These are phyloP conservation scores for Colostygia pectinataria DNA, from an alignment of 2,888 invertebrate species.

Conservation along the genomic window DNA sequence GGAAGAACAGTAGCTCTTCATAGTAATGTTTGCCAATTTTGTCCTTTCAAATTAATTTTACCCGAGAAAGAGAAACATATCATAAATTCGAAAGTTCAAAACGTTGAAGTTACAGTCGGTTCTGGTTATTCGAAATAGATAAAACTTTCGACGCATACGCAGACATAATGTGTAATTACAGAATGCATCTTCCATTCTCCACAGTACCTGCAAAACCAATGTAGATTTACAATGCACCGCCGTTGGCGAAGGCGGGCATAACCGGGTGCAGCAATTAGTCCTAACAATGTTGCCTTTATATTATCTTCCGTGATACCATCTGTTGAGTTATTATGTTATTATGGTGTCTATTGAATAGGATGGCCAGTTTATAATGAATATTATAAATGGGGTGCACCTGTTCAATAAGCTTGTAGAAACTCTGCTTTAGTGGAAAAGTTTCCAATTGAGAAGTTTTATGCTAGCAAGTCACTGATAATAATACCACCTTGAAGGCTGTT, in stretches of 20 bases:
- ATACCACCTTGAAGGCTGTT: too few species aligned
- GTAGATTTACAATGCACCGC: constrained; percentile 54
- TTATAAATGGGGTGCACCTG: constrained; percentile 19
- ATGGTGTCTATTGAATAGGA: constrained; percentile 26
- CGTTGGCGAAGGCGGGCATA: constrained; percentile 52
- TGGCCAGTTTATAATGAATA: constrained; percentile 18
- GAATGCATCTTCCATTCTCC: constrained; percentile 5
- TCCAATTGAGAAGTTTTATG: too few species aligned
- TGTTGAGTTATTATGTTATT: constrained; percentile 43
- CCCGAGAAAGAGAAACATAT: too few species aligned
- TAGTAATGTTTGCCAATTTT: too few species aligned
- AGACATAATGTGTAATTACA: not conserved
- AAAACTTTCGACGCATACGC: too few species aligned
- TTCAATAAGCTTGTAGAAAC: not conserved
- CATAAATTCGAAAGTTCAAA: too few species aligned
- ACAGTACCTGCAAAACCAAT: constrained; percentile 33
- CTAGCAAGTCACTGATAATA: too few species aligned
- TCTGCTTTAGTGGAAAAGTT: too few species aligned
- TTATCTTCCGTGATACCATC: constrained; percentile 56
- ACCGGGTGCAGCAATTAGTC: constrained; percentile 67
- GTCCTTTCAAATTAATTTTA: too few species aligned
- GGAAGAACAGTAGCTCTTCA: too few species aligned
- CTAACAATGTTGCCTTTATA: constrained; percentile 62
- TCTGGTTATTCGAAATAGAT: too few species aligned
- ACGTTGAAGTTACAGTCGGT: too few species aligned